Evolutionary conservation across 2,113 vertebrate species (phyloP).

Genomic region (Coptodon bakossiorum): DNA sequence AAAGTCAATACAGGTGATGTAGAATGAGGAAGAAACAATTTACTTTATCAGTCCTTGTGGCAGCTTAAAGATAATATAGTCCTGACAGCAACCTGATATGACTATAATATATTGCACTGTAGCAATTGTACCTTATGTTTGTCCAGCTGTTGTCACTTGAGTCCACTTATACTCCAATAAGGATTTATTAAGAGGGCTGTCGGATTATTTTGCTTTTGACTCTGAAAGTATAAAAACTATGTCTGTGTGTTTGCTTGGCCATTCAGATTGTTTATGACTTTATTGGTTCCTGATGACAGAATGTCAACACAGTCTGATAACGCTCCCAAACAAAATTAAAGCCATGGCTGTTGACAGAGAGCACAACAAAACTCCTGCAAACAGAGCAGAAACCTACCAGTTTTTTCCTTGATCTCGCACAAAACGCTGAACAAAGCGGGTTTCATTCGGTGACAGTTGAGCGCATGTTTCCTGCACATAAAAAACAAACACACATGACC

Average conservation of each 20-base stretch:
- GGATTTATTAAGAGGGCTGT: neutral
- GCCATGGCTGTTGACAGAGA: neutral
- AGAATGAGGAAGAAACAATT: neutral
- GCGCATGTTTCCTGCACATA: constrained; percentile 74
- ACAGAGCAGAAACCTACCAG: constrained; percentile 56
- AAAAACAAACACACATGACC: neutral
- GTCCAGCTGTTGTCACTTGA: neutral
- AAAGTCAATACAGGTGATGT: neutral
- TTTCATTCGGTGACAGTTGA: constrained; percentile 81
- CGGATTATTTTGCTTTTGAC: neutral
- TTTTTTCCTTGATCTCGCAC: constrained; percentile 81
- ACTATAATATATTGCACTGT: neutral
- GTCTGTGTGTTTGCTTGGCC: neutral
- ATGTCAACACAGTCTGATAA: constrained; percentile 1
- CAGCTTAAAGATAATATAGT: neutral
- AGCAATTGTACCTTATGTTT: neutral
- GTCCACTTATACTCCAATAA: neutral
- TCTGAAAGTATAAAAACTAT: neutral
- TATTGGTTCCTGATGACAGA: constrained; percentile 13
- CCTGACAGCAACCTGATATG: neutral
- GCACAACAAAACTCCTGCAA: neutral
- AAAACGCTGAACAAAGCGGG: constrained; percentile 79
- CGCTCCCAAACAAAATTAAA: neutral
- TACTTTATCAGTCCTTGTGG: neutral
- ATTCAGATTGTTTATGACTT: neutral